These are phyloP conservation scores for Platycercus adscitus DNA, from an alignment of 2,113 vertebrate species.

Conservation along the genomic window DNA sequence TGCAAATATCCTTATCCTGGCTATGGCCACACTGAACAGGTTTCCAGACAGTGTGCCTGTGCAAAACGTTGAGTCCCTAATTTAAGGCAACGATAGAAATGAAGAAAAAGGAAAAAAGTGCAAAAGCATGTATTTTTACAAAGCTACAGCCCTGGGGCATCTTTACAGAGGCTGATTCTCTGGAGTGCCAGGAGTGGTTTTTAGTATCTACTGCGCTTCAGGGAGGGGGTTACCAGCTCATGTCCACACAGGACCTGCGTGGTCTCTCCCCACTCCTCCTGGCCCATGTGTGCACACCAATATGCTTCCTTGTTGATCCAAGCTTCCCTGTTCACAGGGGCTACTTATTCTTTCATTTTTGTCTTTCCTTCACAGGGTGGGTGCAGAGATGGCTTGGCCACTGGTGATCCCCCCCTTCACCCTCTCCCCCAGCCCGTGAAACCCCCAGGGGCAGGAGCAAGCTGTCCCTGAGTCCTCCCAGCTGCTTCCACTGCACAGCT, in stretches of 20 bases:
- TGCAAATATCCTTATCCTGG: background rate
- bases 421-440: accelerated
- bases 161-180: background rate
- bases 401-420: accelerated
- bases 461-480: background rate
- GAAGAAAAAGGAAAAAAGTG: background rate
- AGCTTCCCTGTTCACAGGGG: background rate
- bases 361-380: background rate
- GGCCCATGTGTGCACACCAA: accelerated
- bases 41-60: accelerated
- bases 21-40: background rate
- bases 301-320: background rate
- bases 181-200: background rate
- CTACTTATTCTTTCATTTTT: background rate
- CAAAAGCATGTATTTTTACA: background rate
- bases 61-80: background rate
- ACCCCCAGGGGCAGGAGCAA: background rate
- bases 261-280: background rate
- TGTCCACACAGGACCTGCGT: background rate
- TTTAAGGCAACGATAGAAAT: background rate
- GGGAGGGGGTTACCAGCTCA: accelerated
- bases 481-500: background rate
- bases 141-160: background rate
- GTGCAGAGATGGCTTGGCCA: background rate
- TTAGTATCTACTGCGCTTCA: accelerated